Evolutionary conservation across 2,797 vertebrate genomes (phyloP), one percentile per base, ranked within the genome.

Genomic region (Rhinophrynus dorsalis): DNA sequence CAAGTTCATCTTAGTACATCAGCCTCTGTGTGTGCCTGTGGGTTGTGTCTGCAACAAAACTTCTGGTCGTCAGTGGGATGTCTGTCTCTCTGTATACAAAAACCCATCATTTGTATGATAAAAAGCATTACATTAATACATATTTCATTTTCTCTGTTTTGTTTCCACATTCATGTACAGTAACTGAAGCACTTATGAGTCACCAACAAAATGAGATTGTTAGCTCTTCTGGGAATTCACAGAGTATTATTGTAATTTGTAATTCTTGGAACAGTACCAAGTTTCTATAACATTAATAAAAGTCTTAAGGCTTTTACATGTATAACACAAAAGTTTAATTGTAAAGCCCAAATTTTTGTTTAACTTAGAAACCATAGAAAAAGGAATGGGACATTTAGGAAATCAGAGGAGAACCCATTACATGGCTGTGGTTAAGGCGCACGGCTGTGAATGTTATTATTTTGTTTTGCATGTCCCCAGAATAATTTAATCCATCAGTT

Each of bases 351-450:
- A 42, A 15, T 35, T 56, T 67, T 20, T 37, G 27, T 58, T 57
- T 48, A 47, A 57, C 64, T 58, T 57, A 57, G 54, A 67, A 37
- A 67, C 52, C 54, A 47, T 57, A 33, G 40, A 26, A 47, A 56
- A 45, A 56, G 26, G 52, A 23, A 35, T 8, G 11, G 29, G 38
- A 42, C 27, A 45, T 17, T 47, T 42, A 56, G 38, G 62, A 66
- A 55, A 26, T 44, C 50, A 44, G 35, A 30, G 37, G 40, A 37
- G 29, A 58, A 20, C 24, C 27, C 32, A 58, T 58, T 67, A 48
- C 29, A 57, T 35, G 30, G 29, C 17, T 67, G 52, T 67, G 64
- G 54, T 67, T 47, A 58, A 55, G 26, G 44, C 54, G 47, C n/a
- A 47, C 21, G 18, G 40, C 17, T 13, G 12, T 47, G 30, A 57